Base-by-base conservation (phyloP, 2,113 vertebrate genomes). In the Thunnus thynnus region DNA sequence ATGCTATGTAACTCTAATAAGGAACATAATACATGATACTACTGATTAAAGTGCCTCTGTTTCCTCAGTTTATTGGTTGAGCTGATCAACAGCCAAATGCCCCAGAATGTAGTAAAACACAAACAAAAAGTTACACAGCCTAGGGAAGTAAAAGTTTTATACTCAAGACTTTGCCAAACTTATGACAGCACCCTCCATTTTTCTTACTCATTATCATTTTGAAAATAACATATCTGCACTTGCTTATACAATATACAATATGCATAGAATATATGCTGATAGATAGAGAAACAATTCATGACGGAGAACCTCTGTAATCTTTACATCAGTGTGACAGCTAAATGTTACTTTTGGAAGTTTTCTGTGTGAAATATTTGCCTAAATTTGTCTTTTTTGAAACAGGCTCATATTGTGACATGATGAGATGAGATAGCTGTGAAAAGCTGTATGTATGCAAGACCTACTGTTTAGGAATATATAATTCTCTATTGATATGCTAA, bases 401-500 rank as follows among this genome's bases (percentile, higher is more conserved):
- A 8, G 54, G 20, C 68, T 83, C 51, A 22, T 16, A 78, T 76
- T 84, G 80, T 86, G 82, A 83, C 75, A 76, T 70, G 48, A 54
- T 78, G 67, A 84, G 82, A 90, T 78, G 69, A 84, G 67, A 72
- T 86, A 82, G 72, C 90, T 89, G 67, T 56, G 77, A 72, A 87
- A 88, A 76, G 60, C 73, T 74, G 72, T 87, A 76, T 84, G 72
- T 78, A 84, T 88, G 85, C 80, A 83, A 76, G 85, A 87, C 86
- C 88, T 54, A 89, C 92, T 92, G 90, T 90, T 93, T 86, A 91
- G 86, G 88, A 91, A 91, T 93, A 92, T 92, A 91, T 91, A 85
- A 92, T 91, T 91, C 81, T 87, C 88, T 82, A 93, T 93, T 94
- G 89, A 93, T 91, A 93, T 93, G 92, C 90, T 92, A 93, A 94